Evolutionary conservation across 2,888 invertebrate species (phyloP).

Genomic region (Nomada lathburiana): DNA sequence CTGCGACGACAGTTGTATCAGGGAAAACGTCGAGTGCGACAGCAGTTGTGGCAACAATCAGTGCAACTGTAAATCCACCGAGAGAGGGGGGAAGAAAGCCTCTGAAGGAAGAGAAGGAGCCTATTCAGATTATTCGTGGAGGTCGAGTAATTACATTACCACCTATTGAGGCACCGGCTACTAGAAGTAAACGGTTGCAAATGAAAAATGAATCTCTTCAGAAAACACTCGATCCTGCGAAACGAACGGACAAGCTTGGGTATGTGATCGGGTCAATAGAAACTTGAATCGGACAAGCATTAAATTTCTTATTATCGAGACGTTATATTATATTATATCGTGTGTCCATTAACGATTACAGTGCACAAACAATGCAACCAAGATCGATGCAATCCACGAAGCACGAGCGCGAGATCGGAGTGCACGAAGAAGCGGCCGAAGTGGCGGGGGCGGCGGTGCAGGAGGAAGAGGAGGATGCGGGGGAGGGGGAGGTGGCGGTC

Average conservation of each 20-base stretch:
- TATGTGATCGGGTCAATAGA: slow-evolving; percentile 1
- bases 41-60: slow-evolving; percentile 13
- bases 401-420: neutral
- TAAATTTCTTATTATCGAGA: neutral
- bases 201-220: slow-evolving; percentile 70
- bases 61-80: slow-evolving; percentile 6
- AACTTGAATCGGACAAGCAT: neutral
- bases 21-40: slow-evolving; percentile 30
- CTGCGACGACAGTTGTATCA: slow-evolving; percentile 20
- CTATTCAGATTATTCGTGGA: slow-evolving; percentile 91
- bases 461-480: slow-evolving; percentile 2
- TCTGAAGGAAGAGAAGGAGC: slow-evolving; percentile 85
- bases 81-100: slow-evolving; percentile 80
- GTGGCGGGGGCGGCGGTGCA: neutral
- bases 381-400: slow-evolving; percentile 24
- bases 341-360: slow-evolving; percentile 13
- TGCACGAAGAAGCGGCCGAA: neutral
- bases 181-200: slow-evolving; percentile 88
- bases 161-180: slow-evolving; percentile 93
- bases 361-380: slow-evolving; percentile 45
- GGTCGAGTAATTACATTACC: slow-evolving; percentile 92
- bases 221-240: slow-evolving; percentile 56
- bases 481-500: neutral
- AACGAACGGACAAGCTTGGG: slow-evolving; percentile 67
- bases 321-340: neutral